Evolutionary conservation across 2,113 vertebrate species (phyloP), one percentile per base, ranked within the genome.

Genomic region (Addax nasomaculatus): DNA sequence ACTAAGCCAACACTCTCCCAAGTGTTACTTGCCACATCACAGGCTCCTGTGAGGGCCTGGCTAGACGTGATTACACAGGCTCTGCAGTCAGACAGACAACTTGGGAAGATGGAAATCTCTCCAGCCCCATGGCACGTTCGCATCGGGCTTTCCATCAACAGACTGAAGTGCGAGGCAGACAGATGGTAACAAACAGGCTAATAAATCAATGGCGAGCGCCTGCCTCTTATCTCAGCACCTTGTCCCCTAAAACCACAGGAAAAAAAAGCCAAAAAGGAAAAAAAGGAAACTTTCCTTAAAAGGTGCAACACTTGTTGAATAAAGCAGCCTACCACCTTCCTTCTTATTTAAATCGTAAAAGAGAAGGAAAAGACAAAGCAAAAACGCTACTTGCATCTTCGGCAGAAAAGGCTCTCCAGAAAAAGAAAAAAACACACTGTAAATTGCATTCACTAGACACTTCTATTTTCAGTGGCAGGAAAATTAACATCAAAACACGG

Each of bases 381-480:
- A 49, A 58, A 91, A 85, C 2, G 5, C 13, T 45, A 73, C 8
- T 25, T 83, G 15, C 49, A 43, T 73, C n/a, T 36, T 21, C 25
- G 2, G 13, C 57, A 79, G 2, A 27, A 29, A 83, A 57, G 15
- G 9, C 27, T 85, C 51, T 89, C 85, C 43, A 53, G 21, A 17
- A 36, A 79, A 29, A 43, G 25, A 21, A 29, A n/a, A 15, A 29
- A 23, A 11, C 62, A 89, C 27, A 58, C 16, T 83, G 29, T 43
- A 81, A 88, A 62, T 2, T 51, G 21, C 29, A 55, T 23, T 85
- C 64, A 58, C 55, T 51, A 47, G 25, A 76, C 27, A 47, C 19
- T 96, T 97, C 15, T 67, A 78, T 70, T 76, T 89, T 88, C 60
- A 85, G 39, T 78, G 53, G 70, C 67, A 90, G 60, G 16, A 93